These are phyloP conservation scores for Acanthosoma haemorrhoidale DNA, from an alignment of 2,888 invertebrate species.

Conservation along the genomic window DNA sequence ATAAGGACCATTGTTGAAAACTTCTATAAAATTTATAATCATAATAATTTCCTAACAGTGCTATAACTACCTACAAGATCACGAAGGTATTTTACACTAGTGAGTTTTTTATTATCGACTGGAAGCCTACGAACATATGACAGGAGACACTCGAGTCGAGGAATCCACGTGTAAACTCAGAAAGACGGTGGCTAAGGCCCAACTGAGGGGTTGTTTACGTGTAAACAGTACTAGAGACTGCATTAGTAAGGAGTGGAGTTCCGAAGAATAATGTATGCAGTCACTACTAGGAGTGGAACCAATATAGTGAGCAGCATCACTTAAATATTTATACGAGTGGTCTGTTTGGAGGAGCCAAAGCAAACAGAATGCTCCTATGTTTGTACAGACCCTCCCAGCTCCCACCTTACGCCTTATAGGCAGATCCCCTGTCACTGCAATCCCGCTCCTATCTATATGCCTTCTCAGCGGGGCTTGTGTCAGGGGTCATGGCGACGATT, in stretches of 20 bases:
- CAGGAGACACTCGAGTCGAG: neutral
- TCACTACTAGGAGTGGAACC: neutral
- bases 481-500: too few relatives aligned
- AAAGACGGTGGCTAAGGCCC: neutral
- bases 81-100: too few relatives aligned
- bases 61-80: too few relatives aligned
- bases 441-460: neutral
- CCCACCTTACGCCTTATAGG: constrained; percentile 11
- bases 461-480: too few relatives aligned
- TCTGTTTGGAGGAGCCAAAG: constrained; percentile 14
- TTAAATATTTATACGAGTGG: constrained; percentile 12
- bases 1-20: too few relatives aligned
- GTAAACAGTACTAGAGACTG: neutral
- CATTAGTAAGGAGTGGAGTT: too few relatives aligned
- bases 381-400: neutral
- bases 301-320: constrained; percentile 10
- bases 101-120: too few relatives aligned
- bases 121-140: too few relatives aligned
- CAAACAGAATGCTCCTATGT: constrained; percentile 8
- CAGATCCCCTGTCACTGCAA: constrained; percentile 8
- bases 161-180: neutral
- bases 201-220: neutral
- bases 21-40: too few relatives aligned
- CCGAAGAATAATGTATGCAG: constrained; percentile 7
- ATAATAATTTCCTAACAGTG: too few relatives aligned